phyloP scores from a whole-genome alignment of 2,113 vertebrate species.

The Amazona guildingii region DNA sequence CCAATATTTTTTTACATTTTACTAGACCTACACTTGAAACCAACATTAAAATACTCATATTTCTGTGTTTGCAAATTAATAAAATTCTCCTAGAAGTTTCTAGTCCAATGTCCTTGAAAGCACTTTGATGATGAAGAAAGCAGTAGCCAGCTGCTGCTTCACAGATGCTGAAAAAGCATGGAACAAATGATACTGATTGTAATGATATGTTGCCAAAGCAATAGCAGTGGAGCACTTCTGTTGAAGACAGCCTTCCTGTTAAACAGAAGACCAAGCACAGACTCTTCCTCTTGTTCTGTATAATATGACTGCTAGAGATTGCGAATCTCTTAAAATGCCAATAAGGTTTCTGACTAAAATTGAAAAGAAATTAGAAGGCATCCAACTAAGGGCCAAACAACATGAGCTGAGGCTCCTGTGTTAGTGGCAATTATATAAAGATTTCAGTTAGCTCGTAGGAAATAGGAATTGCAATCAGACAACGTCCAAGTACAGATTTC shows the following conservation, averaged over 20 bases:
- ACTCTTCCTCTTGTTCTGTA: slow-evolving; percentile 55
- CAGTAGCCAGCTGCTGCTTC: slow-evolving; percentile 77
- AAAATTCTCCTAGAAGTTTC: slow-evolving; percentile 72
- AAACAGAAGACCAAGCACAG: slow-evolving; percentile 63
- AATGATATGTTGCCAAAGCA: slow-evolving; percentile 75
- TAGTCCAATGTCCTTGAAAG: slow-evolving; percentile 76
- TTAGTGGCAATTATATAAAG: slow-evolving; percentile 24
- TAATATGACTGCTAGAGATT: slow-evolving; percentile 30
- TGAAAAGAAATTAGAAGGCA: slow-evolving; percentile 57
- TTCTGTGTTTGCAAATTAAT: slow-evolving; percentile 63
- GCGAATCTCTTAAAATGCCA: slow-evolving; percentile 32
- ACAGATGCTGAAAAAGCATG: slow-evolving; percentile 72
- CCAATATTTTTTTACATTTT: slow-evolving; percentile 20
- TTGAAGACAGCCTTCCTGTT: slow-evolving; percentile 61
- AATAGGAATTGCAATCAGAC: slow-evolving; percentile 24
- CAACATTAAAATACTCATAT: slow-evolving; percentile 5
- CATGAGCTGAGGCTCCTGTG: slow-evolving; percentile 7
- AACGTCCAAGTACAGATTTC: slow-evolving; percentile 5
- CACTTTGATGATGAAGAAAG: slow-evolving; percentile 78
- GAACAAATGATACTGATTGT: slow-evolving; percentile 80
- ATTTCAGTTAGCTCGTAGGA: slow-evolving; percentile 29
- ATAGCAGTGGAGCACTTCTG: slow-evolving; percentile 58
- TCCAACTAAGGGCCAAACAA: slow-evolving; percentile 34
- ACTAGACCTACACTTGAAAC: slow-evolving; percentile 54
- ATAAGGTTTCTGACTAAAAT: background rate